These are phyloP conservation scores for Parus major DNA, from an alignment of 2,113 vertebrate species.

Conservation along the genomic window DNA sequence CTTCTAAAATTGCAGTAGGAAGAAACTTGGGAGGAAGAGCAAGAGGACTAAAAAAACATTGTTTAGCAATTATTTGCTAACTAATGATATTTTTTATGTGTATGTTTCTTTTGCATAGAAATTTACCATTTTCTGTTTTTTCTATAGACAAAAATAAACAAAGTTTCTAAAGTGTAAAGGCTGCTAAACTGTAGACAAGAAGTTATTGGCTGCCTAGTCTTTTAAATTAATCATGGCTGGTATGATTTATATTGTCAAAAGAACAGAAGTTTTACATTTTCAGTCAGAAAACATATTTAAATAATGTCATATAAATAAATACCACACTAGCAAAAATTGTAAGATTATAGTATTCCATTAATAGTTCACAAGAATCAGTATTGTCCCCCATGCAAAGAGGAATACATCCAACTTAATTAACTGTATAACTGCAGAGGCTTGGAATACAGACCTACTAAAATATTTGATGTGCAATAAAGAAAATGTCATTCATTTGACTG, in stretches of 20 bases:
- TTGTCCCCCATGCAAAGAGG: not conserved
- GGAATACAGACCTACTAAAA: not conserved
- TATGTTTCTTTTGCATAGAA: not conserved
- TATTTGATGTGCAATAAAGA: conserved; percentile 24
- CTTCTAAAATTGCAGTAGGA: not conserved
- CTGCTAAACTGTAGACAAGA: not conserved
- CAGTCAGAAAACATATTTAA: not conserved
- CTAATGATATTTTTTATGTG: fast-evolving
- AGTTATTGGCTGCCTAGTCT: not conserved
- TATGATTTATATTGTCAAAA: not conserved
- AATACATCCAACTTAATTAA: not conserved
- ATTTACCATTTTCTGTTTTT: not conserved
- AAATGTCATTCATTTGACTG: conserved; percentile 13
- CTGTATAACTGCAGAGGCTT: not conserved
- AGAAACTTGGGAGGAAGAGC: not conserved
- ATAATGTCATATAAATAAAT: not conserved
- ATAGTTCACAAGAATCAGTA: not conserved
- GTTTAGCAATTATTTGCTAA: not conserved
- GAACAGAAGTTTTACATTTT: not conserved
- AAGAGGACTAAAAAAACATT: not conserved
- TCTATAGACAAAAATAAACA: not conserved
- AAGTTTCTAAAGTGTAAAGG: not conserved
- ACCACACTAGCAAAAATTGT: not conserved
- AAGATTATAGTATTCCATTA: not conserved
- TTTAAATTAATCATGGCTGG: not conserved